Conservation (phyloP, 2,113 vertebrate genomes). For the Paraplagusia blochii region DNA sequence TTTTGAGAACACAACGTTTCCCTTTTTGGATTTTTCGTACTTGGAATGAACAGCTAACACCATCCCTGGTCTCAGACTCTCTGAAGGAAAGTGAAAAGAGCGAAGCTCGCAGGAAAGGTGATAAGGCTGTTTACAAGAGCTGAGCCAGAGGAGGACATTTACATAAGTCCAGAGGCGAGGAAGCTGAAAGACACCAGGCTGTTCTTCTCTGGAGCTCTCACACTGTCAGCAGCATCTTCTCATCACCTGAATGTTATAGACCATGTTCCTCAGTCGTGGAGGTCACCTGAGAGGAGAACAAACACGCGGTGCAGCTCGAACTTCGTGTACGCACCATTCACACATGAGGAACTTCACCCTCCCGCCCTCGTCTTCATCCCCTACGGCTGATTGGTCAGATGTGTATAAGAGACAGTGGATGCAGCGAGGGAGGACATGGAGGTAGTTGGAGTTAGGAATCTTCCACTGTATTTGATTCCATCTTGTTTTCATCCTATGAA, state of each 20-base stretch:
- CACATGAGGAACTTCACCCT: not conserved
- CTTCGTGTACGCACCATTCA: not conserved
- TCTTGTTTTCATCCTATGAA: too few relatives aligned
- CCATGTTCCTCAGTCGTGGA: constrained; percentile 13
- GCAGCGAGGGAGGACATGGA: too few relatives aligned
- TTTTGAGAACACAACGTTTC: constrained; percentile 11
- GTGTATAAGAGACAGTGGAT: too few relatives aligned
- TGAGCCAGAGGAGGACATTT: constrained; percentile 58
- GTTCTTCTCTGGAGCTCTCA: constrained; percentile 48
- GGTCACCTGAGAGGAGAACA: constrained; percentile 18
- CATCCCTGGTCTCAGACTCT: constrained; percentile 39
- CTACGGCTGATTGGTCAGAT: too few relatives aligned
- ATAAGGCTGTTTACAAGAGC: constrained; percentile 64
- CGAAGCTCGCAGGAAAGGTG: constrained; percentile 51
- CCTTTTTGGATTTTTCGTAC: constrained; percentile 7
- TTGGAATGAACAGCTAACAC: constrained; percentile 13
- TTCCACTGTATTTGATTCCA: too few relatives aligned
- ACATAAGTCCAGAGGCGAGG: constrained; percentile 59
- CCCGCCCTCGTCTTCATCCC: too few relatives aligned
- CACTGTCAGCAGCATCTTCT: constrained; percentile 23
- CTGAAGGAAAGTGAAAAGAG: constrained; percentile 22
- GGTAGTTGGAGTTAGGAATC: too few relatives aligned
- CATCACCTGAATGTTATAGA: too few relatives aligned
- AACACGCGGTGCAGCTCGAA: constrained; percentile 2
- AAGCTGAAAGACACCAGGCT: constrained; percentile 43